Evolutionary conservation across 2,797 vertebrate genomes (phyloP), one percentile per base, ranked within the genome.

Genomic region (Alectoris magna): DNA sequence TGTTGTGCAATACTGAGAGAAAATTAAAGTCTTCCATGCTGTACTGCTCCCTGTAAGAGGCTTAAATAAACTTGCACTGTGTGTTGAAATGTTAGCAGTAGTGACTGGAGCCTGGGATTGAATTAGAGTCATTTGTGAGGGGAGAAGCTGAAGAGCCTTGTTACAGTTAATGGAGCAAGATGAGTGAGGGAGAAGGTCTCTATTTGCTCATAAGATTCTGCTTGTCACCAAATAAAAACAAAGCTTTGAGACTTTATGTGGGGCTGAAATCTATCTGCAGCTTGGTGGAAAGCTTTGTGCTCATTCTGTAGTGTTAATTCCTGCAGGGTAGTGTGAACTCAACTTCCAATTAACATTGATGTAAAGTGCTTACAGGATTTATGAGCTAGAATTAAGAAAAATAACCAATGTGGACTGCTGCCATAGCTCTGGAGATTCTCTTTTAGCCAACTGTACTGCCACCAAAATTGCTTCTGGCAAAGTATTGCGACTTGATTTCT

Each of bases 321-420:
- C 69, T 91, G 63, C 13, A 85, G 67, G 29, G 23, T 68, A 53
- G 38, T 36, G 16, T 72, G 74, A 88, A 51, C 43, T 16, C 77
- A 55, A 34, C 75, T 95, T 94, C 38, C 67, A 89, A 31, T 89
- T 73, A 87, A 88, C 68, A 31, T 62, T 85, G 48, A 71, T 89
- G 18, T 72, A 49, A 92, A 83, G 62, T 39, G 55, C 38, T 91
- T 27, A 71, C 23, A 87, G 79, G 66, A 91, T 91, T 93, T 92
- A 80, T 68, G 62, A 89, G 34, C 55, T 16, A 55, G 59, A 91
- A 86, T 93, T 85, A 77, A 74, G 74, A 63, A 63, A 79, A 87
- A 51, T 67, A 66, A 63, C 66, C 51, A 14, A 51, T 31, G 72
- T 74, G 64, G 49, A 36, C 55, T 77, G 49, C 68, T 92, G 81